Evolutionary conservation across 1,140 invertebrate genomes (phyloP).

Genomic region (Metopolophium dirhodum): DNA sequence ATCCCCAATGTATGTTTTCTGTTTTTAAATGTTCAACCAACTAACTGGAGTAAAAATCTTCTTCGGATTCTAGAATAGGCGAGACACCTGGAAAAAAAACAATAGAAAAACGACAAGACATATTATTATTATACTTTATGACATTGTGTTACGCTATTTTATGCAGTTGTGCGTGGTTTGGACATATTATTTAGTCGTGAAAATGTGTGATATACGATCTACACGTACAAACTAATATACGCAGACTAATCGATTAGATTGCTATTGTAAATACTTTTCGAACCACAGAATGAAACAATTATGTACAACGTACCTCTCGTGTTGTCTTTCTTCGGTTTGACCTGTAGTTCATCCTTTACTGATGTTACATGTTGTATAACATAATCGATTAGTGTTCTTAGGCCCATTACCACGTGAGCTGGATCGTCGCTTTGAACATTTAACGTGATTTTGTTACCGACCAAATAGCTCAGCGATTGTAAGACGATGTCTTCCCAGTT

Average conservation of each 20-base stretch:
- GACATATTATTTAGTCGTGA: neutral
- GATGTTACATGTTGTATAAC: neutral
- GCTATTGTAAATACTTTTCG: neutral
- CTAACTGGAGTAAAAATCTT: constrained; percentile 39
- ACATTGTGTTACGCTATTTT: neutral
- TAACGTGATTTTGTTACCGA: constrained; percentile 8
- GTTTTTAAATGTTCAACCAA: neutral
- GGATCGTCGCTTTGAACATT: constrained; percentile 44
- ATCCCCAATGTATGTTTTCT: neutral
- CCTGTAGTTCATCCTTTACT: neutral
- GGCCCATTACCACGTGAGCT: neutral
- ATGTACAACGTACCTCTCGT: constrained; percentile 35
- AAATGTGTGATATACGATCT: neutral
- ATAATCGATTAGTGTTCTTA: constrained; percentile 28
- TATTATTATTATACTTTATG: neutral
- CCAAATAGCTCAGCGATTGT: constrained; percentile 11
- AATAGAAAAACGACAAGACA: neutral
- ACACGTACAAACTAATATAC: neutral
- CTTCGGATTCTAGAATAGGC: constrained; percentile 43
- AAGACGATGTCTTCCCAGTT: constrained; percentile 38
- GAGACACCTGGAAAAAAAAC: constrained; percentile 30
- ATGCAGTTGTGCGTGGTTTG: neutral
- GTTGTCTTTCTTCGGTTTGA: neutral
- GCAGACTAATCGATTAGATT: neutral
- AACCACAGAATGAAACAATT: neutral